A percentile compares a stretch with the other conserved stretches of the same genome.
Conservation (phyloP, 2,113 vertebrate species). For the Anser cygnoides region DNA sequence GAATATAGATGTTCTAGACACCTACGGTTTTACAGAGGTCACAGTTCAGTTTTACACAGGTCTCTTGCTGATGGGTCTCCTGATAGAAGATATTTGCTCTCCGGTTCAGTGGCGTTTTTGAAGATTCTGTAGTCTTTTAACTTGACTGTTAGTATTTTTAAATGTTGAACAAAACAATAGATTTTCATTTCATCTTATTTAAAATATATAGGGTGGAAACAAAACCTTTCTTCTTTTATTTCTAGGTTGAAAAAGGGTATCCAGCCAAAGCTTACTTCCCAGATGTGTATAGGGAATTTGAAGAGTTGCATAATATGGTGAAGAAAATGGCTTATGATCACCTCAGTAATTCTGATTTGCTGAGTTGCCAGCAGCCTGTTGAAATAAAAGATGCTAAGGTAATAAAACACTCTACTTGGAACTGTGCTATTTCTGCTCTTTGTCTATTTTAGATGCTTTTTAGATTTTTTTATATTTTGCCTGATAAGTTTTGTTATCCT, state of each 20-base stretch:
- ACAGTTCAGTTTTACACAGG: too few relatives aligned
- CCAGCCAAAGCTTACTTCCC: slow-evolving; percentile 82
- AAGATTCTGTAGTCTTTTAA: neutral
- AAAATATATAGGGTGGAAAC: neutral
- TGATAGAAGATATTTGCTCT: neutral
- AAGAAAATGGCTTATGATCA: slow-evolving; percentile 89
- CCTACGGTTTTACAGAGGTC: neutral
- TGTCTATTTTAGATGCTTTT: neutral
- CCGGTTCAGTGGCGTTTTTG: neutral
- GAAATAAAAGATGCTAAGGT: slow-evolving; percentile 88
- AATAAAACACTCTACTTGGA: neutral
- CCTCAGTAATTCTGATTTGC: slow-evolving; percentile 73
- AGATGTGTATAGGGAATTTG: slow-evolving; percentile 92
- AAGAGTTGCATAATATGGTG: slow-evolving; percentile 87
- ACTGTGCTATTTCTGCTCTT: neutral
- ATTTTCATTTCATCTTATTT: neutral
- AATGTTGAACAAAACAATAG: neutral
- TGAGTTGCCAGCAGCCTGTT: slow-evolving; percentile 73
- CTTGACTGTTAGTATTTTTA: neutral
- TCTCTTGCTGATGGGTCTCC: neutral
- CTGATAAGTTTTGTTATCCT: neutral
- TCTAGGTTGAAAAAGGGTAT: slow-evolving; percentile 84
- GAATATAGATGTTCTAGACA: neutral
- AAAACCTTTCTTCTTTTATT: neutral
- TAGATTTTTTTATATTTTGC: neutral